A percentile compares a stretch with the other conserved stretches of the same genome.
Conservation (phyloP, 2,888 invertebrate species). For the Luperina testacea region DNA sequence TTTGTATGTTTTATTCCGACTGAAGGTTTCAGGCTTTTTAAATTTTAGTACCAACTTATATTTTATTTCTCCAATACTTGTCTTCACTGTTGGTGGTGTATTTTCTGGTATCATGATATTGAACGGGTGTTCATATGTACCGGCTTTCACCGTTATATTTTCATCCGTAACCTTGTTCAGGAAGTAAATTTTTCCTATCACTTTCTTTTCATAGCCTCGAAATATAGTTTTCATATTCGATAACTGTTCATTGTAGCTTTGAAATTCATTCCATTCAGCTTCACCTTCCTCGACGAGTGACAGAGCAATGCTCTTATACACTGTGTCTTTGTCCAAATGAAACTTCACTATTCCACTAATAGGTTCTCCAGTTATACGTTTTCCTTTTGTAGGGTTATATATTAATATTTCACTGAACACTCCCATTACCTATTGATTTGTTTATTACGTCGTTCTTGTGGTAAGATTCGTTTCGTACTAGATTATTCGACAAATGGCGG, state of each 20-base stretch:
- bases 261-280: slow-evolving; percentile 23
- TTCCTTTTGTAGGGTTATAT: slow-evolving; percentile 42
- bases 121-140: slow-evolving; percentile 33
- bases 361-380: slow-evolving; percentile 53
- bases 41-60: slow-evolving; percentile 38
- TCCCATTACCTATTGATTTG: slow-evolving; percentile 61
- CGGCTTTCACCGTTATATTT: slow-evolving; percentile 11
- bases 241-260: background rate
- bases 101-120: slow-evolving; percentile 38
- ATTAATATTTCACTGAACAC: slow-evolving; percentile 67
- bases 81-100: slow-evolving; percentile 41
- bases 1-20: slow-evolving; percentile 7
- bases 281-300: slow-evolving; percentile 62
- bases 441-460: slow-evolving; percentile 3
- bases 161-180: slow-evolving; percentile 1
- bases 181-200: slow-evolving; percentile 28
- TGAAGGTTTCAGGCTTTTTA: slow-evolving; percentile 13
- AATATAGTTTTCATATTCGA: background rate
- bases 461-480: slow-evolving; percentile 7
- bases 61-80: slow-evolving; percentile 23
- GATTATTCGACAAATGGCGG: background rate
- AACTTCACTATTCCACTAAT: slow-evolving; percentile 65
- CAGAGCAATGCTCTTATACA: slow-evolving; percentile 61
- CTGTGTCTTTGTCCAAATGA: slow-evolving; percentile 55
- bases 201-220: slow-evolving; percentile 12